Evolutionary conservation across 2,797 vertebrate species (phyloP).

Genomic region (Lagorchestes hirsutus): DNA sequence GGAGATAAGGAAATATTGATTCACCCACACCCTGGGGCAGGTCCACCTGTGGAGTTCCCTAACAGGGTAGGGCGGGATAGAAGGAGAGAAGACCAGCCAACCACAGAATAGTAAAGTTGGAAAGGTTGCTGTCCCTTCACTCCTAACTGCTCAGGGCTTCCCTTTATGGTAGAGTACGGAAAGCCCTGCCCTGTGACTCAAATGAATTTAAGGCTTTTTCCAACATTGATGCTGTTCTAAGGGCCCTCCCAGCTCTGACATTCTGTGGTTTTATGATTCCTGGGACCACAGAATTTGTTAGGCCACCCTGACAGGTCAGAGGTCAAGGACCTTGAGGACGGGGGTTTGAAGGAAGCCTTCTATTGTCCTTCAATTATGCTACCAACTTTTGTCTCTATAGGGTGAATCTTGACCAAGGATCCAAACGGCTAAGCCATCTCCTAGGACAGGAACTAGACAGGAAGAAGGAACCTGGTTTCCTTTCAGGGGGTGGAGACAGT

Average conservation of each 20-base stretch:
- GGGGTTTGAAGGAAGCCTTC: neutral
- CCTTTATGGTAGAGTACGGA: neutral
- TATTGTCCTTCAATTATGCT: neutral
- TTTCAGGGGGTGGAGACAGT: neutral
- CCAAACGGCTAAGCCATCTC: neutral
- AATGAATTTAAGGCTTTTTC: neutral
- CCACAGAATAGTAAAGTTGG: neutral
- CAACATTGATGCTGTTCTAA: neutral
- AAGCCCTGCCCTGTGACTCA: neutral
- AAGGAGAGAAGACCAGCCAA: neutral
- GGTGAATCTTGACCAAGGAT: neutral
- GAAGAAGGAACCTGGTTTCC: neutral
- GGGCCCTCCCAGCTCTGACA: neutral
- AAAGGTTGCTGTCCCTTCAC: neutral
- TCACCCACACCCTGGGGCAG: neutral
- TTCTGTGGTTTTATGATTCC: neutral
- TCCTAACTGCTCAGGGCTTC: neutral
- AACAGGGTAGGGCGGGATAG: neutral
- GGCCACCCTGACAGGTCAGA: neutral
- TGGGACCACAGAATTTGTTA: neutral
- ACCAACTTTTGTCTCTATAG: neutral
- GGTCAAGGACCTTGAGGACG: neutral
- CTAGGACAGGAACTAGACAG: neutral
- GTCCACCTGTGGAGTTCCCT: conserved; percentile 6
- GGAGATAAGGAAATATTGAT: neutral